A percentile compares a stretch with the other conserved stretches of the same genome.
Conservation (phyloP, 2,888 invertebrate species). For the Cephus spinipes region DNA sequence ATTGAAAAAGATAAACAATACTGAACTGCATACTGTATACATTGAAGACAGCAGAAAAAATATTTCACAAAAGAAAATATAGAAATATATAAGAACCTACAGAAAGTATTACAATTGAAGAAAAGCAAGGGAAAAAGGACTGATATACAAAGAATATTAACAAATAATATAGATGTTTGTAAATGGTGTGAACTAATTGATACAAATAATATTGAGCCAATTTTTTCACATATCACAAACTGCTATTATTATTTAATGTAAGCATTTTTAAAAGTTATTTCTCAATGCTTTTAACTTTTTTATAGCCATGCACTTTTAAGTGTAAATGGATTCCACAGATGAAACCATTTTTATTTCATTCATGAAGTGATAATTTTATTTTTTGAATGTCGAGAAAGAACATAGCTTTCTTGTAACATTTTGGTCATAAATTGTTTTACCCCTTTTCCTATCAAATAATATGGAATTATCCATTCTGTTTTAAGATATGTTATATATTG, state of each 20-base stretch:
- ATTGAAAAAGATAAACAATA: background rate
- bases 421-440: background rate
- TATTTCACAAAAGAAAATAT: background rate
- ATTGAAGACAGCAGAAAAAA: background rate
- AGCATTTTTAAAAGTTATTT: background rate
- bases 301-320: background rate
- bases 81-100: background rate
- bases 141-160: background rate
- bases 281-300: background rate
- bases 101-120: background rate
- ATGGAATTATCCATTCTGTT: background rate
- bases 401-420: background rate
- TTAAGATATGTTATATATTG: background rate
- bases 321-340: background rate
- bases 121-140: background rate
- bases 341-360: background rate
- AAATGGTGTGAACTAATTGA: slow-evolving; percentile 39
- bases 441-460: background rate
- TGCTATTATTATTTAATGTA: background rate
- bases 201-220: slow-evolving; percentile 34
- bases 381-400: background rate
- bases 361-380: background rate
- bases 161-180: slow-evolving; percentile 8
- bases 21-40: background rate
- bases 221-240: slow-evolving; percentile 29